Percentiles rank a stretch among this genome's conserved stretches.
phyloP scores from a whole-genome alignment of 2,888 invertebrate species.

The Pristionchus entomophagus region DNA sequence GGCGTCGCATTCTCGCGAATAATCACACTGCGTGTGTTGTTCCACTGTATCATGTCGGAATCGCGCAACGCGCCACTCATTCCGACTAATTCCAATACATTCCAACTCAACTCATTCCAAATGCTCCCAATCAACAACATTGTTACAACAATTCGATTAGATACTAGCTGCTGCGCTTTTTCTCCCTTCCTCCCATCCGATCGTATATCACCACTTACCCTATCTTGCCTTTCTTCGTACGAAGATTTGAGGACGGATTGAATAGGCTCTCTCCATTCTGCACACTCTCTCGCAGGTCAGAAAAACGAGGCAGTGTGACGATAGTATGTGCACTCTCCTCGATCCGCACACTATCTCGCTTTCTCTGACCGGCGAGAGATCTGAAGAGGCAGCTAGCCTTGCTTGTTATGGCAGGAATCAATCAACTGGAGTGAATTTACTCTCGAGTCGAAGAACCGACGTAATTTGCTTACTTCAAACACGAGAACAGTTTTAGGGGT shows the following conservation, averaged over 20 bases:
- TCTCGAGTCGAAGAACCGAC: neutral
- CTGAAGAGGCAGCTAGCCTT: no score
- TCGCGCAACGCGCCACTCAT: no score
- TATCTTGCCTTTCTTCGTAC: no score
- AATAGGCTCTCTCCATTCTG: neutral
- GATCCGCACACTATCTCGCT: no score
- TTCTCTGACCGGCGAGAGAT: no score
- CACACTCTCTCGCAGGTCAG: neutral
- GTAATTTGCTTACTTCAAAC: slow-evolving; percentile 28
- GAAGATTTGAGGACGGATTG: no score
- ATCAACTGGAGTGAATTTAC: slow-evolving; percentile 1
- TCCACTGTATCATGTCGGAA: no score
- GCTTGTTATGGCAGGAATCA: slow-evolving; percentile 23
- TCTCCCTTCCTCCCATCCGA: neutral
- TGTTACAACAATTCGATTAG: neutral
- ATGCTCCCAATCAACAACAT: neutral
- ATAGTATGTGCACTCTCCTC: no score
- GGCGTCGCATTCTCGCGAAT: neutral
- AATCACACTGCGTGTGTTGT: neutral
- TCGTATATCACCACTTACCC: neutral
- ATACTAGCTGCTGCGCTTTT: neutral
- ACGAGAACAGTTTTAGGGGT: neutral
- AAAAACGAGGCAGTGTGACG: no score
- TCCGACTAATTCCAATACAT: no score
- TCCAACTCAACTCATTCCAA: neutral